A percentile compares a stretch with the other conserved stretches of the same genome.
Conservation (phyloP, 1,140 invertebrate genomes). For the Anoplophora glabripennis region DNA sequence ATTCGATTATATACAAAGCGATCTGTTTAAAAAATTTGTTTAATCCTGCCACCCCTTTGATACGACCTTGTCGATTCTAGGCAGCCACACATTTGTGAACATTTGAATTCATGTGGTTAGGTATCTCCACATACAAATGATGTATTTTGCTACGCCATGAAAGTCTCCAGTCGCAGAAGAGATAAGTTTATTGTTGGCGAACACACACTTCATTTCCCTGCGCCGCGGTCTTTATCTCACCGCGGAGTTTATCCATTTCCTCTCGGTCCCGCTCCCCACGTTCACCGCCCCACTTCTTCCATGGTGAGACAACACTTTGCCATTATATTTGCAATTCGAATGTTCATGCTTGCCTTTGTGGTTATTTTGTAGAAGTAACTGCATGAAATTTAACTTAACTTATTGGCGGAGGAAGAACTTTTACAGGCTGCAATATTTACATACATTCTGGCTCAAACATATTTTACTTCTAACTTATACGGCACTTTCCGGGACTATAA, state of each 20-base stretch:
- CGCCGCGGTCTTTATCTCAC: conserved; percentile 39
- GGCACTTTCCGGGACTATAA: neutral
- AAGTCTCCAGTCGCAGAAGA: conserved; percentile 41
- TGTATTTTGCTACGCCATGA: conserved; percentile 38
- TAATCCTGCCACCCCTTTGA: no score
- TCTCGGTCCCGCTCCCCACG: conserved; percentile 32
- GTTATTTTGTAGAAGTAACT: conserved; percentile 29
- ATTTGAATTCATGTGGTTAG: conserved; percentile 14
- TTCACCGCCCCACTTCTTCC: conserved; percentile 1
- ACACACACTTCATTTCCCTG: conserved; percentile 45
- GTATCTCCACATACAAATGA: conserved; percentile 36
- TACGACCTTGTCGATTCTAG: no score
- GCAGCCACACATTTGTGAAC: no score
- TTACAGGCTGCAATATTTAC: conserved; percentile 26
- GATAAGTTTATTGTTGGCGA: conserved; percentile 43
- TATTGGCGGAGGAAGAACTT: conserved; percentile 28
- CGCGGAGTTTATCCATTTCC: conserved; percentile 44
- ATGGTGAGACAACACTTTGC: conserved; percentile 27
- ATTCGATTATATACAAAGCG: no score
- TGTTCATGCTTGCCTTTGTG: conserved; percentile 26
- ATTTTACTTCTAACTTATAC: conserved; percentile 7
- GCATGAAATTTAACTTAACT: conserved; percentile 32
- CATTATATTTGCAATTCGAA: conserved; percentile 43
- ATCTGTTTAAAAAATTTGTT: no score
- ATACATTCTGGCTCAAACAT: conserved; percentile 14